These are phyloP conservation scores for Neosilurus mollespiculum DNA, from an alignment of 2,797 vertebrate genomes.

Conservation along the genomic window DNA sequence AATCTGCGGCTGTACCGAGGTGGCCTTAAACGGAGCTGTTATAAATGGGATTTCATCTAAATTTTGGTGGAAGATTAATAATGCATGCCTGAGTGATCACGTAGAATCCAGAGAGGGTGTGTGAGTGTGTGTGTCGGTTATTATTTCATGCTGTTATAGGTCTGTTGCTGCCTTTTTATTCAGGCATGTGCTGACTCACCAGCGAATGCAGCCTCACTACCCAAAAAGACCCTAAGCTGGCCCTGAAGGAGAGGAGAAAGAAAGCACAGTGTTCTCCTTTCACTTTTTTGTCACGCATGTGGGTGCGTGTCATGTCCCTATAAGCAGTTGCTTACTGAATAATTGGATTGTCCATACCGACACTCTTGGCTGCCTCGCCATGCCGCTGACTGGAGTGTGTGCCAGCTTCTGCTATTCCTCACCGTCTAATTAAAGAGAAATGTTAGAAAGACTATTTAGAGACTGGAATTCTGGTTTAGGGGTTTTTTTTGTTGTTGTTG, in stretches of 20 bases:
- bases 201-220: constrained; percentile 30
- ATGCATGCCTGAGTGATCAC: constrained; percentile 42
- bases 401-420: not conserved
- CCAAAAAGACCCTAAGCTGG: constrained; percentile 32
- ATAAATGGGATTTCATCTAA: constrained; percentile 35
- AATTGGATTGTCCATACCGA: constrained; percentile 13
- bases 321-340: constrained; percentile 22
- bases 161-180: constrained; percentile 27
- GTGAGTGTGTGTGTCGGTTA: not conserved
- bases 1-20: constrained; percentile 15
- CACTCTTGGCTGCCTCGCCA: not conserved
- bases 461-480: not conserved
- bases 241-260: constrained; percentile 24
- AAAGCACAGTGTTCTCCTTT: not conserved
- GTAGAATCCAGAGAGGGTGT: constrained; percentile 1
- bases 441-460: not conserved
- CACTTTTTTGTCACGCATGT: not conserved
- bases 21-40: constrained; percentile 32
- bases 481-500: not conserved
- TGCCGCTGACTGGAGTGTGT: constrained; percentile 16
- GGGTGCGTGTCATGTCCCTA: constrained; percentile 9
- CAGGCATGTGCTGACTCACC: constrained; percentile 56
- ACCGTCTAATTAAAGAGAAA: constrained; percentile 11
- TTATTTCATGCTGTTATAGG: not conserved
- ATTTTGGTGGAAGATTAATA: constrained; percentile 30